A percentile compares a stretch with the other conserved stretches of the same genome.
phyloP scores from a whole-genome alignment of 2,888 invertebrate species.

The Erannis defoliaria region DNA sequence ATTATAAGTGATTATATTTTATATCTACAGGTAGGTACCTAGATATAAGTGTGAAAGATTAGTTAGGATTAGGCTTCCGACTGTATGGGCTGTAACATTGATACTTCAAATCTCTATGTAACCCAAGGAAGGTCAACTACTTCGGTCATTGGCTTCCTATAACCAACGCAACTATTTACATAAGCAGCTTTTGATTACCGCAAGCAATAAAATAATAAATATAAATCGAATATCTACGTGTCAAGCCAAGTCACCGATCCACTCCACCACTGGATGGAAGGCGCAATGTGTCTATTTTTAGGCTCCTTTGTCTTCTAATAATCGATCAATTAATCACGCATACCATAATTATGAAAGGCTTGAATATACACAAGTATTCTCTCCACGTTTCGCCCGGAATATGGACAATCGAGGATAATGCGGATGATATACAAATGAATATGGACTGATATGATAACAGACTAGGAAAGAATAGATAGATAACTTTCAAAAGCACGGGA shows the following conservation, averaged over 20 bases:
- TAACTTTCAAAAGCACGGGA: not conserved
- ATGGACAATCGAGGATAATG: conserved; percentile 20
- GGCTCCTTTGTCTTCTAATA: conserved; percentile 17
- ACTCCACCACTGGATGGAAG: not conserved
- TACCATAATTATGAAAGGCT: conserved; percentile 25
- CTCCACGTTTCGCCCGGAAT: conserved; percentile 20
- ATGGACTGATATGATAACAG: conserved; percentile 6
- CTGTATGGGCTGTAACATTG: not conserved
- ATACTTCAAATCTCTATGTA: not conserved
- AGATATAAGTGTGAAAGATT: not conserved
- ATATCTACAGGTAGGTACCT: no score
- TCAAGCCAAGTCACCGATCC: not conserved
- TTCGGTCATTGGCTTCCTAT: not conserved
- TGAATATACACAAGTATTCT: conserved; percentile 9
- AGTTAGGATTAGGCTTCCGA: not conserved
- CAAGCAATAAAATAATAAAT: not conserved
- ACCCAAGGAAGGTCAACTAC: not conserved
- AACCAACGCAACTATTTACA: not conserved
- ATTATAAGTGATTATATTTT: no score
- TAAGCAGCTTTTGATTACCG: not conserved
- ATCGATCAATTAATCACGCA: conserved; percentile 35
- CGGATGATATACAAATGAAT: conserved; percentile 19
- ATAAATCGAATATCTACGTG: not conserved
- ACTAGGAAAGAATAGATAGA: not conserved
- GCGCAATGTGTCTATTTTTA: conserved; percentile 15